A percentile compares a stretch with the other conserved stretches of the same genome.
Evolutionary conservation across 2,113 vertebrate species (phyloP).

Genomic region (Prionailurus viverrinus): DNA sequence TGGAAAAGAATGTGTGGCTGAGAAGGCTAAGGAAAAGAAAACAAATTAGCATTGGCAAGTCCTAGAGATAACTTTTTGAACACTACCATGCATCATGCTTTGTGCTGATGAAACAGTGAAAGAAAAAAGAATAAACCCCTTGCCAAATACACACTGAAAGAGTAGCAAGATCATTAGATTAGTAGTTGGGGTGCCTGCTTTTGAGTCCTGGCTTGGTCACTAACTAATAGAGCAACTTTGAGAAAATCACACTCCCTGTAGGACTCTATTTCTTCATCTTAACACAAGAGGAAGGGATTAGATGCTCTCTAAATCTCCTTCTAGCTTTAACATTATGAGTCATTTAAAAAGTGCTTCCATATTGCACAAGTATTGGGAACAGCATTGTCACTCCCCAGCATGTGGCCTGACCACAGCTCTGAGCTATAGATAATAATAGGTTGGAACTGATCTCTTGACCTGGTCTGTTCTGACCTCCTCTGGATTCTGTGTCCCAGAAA

Average conservation of each 20-base stretch:
- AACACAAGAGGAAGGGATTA: background rate
- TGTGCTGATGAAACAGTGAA: constrained; percentile 36
- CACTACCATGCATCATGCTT: background rate
- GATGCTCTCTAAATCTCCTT: constrained; percentile 37
- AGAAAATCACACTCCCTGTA: background rate
- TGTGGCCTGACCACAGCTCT: constrained; percentile 63
- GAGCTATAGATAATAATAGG: constrained; percentile 72
- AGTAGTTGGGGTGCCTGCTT: background rate
- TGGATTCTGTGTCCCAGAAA: constrained; percentile 65
- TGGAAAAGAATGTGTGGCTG: background rate
- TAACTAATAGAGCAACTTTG: background rate
- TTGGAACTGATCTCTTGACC: constrained; percentile 62
- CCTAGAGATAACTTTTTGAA: background rate
- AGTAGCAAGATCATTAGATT: background rate
- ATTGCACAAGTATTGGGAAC: constrained; percentile 6
- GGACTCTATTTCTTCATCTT: constrained; percentile 14
- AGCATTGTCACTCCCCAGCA: constrained; percentile 58
- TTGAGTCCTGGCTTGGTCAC: background rate
- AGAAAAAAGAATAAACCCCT: background rate
- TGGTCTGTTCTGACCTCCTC: constrained; percentile 65
- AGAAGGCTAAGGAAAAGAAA: constrained; percentile 39
- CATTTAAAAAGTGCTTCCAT: constrained; percentile 54
- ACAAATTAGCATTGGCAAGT: background rate
- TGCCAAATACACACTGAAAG: background rate
- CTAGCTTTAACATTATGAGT: constrained; percentile 41